A percentile compares a stretch with the other conserved stretches of the same genome.
These are phyloP conservation scores for Ondatra zibethicus DNA, from an alignment of 2,113 vertebrate species.

Conservation along the genomic window DNA sequence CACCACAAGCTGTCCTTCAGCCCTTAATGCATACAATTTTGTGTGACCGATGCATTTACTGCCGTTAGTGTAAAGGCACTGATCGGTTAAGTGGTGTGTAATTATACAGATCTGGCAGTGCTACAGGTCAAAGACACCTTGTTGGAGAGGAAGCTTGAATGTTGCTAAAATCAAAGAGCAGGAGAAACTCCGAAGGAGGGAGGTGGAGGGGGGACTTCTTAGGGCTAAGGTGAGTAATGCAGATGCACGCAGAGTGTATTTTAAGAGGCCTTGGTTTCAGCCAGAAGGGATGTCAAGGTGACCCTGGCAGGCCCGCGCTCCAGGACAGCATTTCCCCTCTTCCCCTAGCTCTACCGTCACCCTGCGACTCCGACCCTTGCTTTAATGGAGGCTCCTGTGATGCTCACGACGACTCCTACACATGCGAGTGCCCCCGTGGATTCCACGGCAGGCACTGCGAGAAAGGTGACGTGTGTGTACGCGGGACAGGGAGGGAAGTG, in stretches of 20 bases:
- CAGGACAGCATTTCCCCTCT: slow-evolving; percentile 51
- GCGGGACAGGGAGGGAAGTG: too few relatives aligned
- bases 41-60: too few relatives aligned
- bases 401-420: slow-evolving; percentile 91
- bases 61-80: accelerated
- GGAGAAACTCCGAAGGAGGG: too few relatives aligned
- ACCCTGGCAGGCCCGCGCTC: background rate
- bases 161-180: background rate
- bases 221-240: background rate
- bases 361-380: slow-evolving; percentile 97
- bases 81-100: accelerated
- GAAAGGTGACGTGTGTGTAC: slow-evolving; percentile 88
- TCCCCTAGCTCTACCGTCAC: slow-evolving; percentile 94
- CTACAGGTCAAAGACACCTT: background rate
- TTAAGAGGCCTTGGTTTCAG: background rate
- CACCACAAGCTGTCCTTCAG: accelerated
- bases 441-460: slow-evolving; percentile 95
- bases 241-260: background rate
- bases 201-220: too few relatives aligned
- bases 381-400: slow-evolving; percentile 96
- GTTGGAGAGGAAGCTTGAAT: background rate
- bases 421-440: slow-evolving; percentile 93
- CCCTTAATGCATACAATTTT: background rate
- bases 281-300: background rate
- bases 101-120: accelerated